Evolutionary conservation across 2,797 vertebrate genomes (phyloP).

Genomic region (Presbytis comata): DNA sequence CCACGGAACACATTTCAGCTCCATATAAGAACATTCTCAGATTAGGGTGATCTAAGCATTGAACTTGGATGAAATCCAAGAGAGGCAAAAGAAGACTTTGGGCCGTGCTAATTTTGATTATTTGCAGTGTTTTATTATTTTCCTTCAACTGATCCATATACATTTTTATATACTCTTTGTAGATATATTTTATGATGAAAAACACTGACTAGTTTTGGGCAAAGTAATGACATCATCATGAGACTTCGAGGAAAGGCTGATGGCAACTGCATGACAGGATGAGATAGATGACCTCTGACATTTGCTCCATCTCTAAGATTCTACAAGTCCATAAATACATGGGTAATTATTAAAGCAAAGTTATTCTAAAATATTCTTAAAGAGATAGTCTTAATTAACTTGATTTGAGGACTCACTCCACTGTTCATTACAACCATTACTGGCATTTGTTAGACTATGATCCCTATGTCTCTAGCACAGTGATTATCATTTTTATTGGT

Average conservation of each 20-base stretch:
- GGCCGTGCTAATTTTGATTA: background rate
- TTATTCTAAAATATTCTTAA: background rate
- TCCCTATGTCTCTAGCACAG: background rate
- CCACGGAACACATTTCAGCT: background rate
- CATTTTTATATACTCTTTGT: background rate
- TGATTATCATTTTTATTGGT: constrained; percentile 39
- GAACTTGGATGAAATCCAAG: background rate
- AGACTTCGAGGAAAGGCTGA: background rate
- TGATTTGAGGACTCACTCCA: background rate
- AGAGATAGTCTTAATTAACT: background rate
- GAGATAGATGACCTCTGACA: background rate
- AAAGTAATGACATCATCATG: background rate
- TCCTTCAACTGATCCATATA: background rate
- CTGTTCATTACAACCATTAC: background rate
- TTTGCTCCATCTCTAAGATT: background rate
- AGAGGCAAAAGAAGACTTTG: background rate
- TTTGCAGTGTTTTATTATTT: background rate
- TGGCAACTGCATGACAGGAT: background rate
- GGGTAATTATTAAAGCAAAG: background rate
- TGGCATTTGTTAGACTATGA: constrained; percentile 20
- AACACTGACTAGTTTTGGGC: background rate
- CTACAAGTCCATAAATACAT: background rate
- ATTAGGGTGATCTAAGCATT: background rate
- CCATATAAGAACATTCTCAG: background rate
- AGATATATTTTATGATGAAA: background rate